Evolutionary conservation across 2,888 invertebrate species (phyloP), one percentile per base, ranked within the genome.

Genomic region (Choreutis nemorana): DNA sequence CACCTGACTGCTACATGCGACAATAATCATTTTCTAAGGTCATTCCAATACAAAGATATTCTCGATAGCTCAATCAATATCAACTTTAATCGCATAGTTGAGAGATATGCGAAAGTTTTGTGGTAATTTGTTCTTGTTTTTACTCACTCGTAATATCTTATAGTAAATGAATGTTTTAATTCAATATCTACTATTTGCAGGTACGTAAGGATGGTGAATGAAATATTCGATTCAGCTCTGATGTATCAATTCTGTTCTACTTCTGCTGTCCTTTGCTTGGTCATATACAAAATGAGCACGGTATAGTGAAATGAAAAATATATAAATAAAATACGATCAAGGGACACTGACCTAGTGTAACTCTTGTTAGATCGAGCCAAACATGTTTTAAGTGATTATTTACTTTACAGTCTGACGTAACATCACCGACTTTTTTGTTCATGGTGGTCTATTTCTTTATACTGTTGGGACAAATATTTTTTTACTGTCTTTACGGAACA

Each of bases 401-500:
- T 36, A 23, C 27, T 28, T 56, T 60, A 34, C 50, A 60, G 61
- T 26, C 33, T 3, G 27, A 36, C 3, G 25, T 48, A 2, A 10
- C 35, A 2, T 48, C 52, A 0, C 28, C 50, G 1, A 28, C 37
- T 9, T 54, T 56, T 29, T 3, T 41, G 2, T 53, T 50, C 22
- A 14, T 48, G 11, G 1, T 34, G 2, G 0, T 31, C 0, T n/a
- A 50, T 5, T 29, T 49, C 7, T 1, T 32, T 1, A 1, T 47
- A 1, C 10, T 54, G 6, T 27, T 46, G 28, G 15, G 23, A 1
- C 54, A 62, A 41, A 42, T 54, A 7, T 50, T 55, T 14, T 3
- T 61, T 1, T 60, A 50, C 26, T 62, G 62, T 23, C 57, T 45
- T 30, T 57, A 41, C 18, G 63, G 58, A 14, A 51, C 49, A 29